Percentiles rank a stretch among this genome's conserved stretches.
phyloP scores from a whole-genome alignment of 1,140 invertebrate genomes.

The Belonocnema kinseyi region DNA sequence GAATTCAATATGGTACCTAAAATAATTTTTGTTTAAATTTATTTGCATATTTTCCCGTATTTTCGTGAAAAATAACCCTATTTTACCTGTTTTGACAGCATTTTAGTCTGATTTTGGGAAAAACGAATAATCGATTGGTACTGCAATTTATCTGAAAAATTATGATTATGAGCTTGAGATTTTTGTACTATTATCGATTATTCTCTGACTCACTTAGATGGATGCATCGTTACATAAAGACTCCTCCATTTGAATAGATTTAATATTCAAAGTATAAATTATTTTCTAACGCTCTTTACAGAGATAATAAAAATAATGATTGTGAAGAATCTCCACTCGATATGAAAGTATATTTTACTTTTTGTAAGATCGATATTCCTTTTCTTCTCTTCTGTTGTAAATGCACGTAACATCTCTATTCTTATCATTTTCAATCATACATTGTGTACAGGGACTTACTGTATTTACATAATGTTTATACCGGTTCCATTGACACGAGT shows the following conservation, averaged over 20 bases:
- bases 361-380: slow-evolving; percentile 1
- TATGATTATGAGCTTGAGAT: background rate
- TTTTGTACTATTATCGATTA: slow-evolving; percentile 14
- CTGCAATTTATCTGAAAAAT: background rate
- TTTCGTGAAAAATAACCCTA: too few relatives aligned
- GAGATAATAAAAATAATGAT: slow-evolving; percentile 6
- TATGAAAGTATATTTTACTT: background rate
- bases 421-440: background rate
- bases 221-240: slow-evolving; percentile 6
- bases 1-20: too few relatives aligned
- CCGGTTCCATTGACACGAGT: slow-evolving; percentile 27
- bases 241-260: slow-evolving; percentile 14
- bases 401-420: slow-evolving; percentile 7
- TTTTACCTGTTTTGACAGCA: too few relatives aligned
- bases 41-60: too few relatives aligned
- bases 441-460: background rate
- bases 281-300: background rate
- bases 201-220: slow-evolving; percentile 21
- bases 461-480: slow-evolving; percentile 30
- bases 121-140: background rate
- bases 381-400: background rate
- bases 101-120: background rate
- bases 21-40: too few relatives aligned
- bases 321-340: background rate
- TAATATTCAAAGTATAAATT: background rate